Conservation (phyloP, 2,888 invertebrate species). For the Ectemnius lituratus region DNA sequence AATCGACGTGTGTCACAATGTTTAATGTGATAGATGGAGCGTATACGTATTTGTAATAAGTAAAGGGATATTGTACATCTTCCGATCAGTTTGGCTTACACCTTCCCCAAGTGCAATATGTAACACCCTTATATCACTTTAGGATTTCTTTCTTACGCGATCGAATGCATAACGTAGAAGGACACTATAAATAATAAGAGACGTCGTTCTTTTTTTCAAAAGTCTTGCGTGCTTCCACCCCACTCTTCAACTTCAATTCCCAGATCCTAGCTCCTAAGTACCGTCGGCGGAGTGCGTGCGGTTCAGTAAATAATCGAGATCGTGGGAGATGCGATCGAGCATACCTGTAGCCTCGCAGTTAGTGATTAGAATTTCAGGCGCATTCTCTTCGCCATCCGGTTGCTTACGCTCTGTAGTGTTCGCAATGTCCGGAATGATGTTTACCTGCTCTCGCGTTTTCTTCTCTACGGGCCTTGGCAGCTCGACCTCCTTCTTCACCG, state of each 20-base stretch:
- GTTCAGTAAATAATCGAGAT: slow-evolving; percentile 89
- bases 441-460: slow-evolving; percentile 60
- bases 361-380: slow-evolving; percentile 62
- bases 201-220: slow-evolving; percentile 18
- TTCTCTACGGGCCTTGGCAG: slow-evolving; percentile 54
- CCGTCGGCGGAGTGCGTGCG: slow-evolving; percentile 77
- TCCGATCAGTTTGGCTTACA: slow-evolving; percentile 30
- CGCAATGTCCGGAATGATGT: slow-evolving; percentile 73
- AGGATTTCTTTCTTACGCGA: slow-evolving; percentile 35
- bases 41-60: slow-evolving; percentile 26
- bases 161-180: slow-evolving; percentile 25
- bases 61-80: slow-evolving; percentile 21
- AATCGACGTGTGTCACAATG: slow-evolving; percentile 20
- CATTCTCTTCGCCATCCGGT: slow-evolving; percentile 71
- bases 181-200: slow-evolving; percentile 34
- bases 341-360: slow-evolving; percentile 79
- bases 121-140: slow-evolving; percentile 26
- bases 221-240: not conserved
- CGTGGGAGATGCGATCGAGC: slow-evolving; percentile 89
- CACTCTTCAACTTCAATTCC: not conserved
- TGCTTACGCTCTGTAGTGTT: slow-evolving; percentile 73
- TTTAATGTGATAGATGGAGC: slow-evolving; percentile 22
- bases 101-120: slow-evolving; percentile 27
- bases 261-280: slow-evolving; percentile 40
- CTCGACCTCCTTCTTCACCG: slow-evolving; percentile 62